Conservation (phyloP, 2,797 vertebrate genomes). For the Ctenochaetus hawaiiensis region DNA sequence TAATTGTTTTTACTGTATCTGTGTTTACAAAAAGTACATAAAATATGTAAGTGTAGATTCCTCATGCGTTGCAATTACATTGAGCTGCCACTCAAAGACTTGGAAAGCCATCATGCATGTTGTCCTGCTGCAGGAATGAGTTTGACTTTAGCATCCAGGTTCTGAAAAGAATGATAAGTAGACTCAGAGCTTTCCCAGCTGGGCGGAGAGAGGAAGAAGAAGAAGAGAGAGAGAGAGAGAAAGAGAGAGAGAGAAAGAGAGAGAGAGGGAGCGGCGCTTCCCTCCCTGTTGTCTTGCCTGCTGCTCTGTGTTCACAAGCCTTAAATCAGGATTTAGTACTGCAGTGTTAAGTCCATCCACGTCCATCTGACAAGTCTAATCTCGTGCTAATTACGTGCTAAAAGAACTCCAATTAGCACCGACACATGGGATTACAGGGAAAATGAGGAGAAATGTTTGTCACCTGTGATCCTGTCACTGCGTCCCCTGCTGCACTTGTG, state of each 20-base stretch:
- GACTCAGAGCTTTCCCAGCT: slow-evolving; percentile 16
- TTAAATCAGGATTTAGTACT: slow-evolving; percentile 70
- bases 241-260: slow-evolving; percentile 14
- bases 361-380: slow-evolving; percentile 78
- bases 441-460: slow-evolving; percentile 78
- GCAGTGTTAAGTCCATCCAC: slow-evolving; percentile 62
- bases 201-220: background rate
- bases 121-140: slow-evolving; percentile 31
- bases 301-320: slow-evolving; percentile 48
- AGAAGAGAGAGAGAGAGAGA: slow-evolving; percentile 11
- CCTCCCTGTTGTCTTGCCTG: slow-evolving; percentile 43
- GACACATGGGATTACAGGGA: slow-evolving; percentile 64
- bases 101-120: slow-evolving; percentile 20
- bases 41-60: background rate
- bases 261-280: slow-evolving; percentile 15
- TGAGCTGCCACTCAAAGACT: background rate
- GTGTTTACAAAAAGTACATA: background rate
- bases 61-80: background rate
- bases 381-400: slow-evolving; percentile 59
- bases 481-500: slow-evolving; percentile 25
- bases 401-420: slow-evolving; percentile 74
- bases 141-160: slow-evolving; percentile 52
- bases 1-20: background rate
- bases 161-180: slow-evolving; percentile 54
- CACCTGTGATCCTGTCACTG: slow-evolving; percentile 69